Conservation (phyloP, 2,113 vertebrate species). For the Prinia subflava region DNA sequence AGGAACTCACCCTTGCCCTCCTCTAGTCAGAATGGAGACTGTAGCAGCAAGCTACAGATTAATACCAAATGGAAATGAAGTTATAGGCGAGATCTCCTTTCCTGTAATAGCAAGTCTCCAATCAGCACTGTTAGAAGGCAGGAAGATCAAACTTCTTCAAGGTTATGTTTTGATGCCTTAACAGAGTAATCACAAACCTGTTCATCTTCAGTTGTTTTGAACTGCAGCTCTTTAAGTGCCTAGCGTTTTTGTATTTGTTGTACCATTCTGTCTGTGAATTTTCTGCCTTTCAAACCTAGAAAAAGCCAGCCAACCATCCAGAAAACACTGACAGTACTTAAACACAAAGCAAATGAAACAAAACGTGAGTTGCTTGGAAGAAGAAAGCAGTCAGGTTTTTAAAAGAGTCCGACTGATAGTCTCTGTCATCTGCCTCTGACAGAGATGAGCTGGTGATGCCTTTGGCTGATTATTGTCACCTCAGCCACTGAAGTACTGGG, state of each 20-base stretch:
- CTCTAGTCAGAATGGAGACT: neutral
- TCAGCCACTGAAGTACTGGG: neutral
- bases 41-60: neutral
- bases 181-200: neutral
- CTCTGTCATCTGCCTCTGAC: neutral
- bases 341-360: neutral
- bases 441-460: neutral
- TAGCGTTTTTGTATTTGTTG: neutral
- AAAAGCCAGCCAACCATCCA: neutral
- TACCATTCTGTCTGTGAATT: neutral
- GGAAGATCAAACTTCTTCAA: neutral
- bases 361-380: neutral
- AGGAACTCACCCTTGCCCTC: neutral
- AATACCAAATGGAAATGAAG: neutral
- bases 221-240: neutral
- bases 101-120: neutral
- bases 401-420: neutral
- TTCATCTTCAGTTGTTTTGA: neutral
- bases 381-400: neutral
- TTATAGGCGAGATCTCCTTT: neutral
- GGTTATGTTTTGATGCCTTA: neutral
- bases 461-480: neutral
- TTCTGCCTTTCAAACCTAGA: neutral
- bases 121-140: neutral
- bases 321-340: neutral